These are phyloP conservation scores for Musca domestica DNA, from an alignment of 1,140 invertebrate species.

Conservation along the genomic window DNA sequence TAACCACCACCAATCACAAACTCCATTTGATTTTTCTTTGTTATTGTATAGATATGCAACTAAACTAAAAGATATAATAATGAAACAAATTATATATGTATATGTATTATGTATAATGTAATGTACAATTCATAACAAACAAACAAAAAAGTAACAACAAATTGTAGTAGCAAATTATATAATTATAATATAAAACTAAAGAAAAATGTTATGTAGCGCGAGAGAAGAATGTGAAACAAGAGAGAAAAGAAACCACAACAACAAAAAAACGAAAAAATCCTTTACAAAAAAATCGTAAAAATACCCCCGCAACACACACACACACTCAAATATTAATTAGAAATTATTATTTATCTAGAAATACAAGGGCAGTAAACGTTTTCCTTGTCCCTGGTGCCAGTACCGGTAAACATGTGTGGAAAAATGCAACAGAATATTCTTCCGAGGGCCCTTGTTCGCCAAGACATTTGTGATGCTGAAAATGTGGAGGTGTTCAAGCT, in stretches of 20 bases:
- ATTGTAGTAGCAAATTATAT: constrained; percentile 30
- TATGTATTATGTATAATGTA: constrained; percentile 51
- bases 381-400: neutral
- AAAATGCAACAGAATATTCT: neutral
- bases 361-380: constrained; percentile 14
- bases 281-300: constrained; percentile 49
- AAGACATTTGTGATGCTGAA: constrained; percentile 52
- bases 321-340: constrained; percentile 17
- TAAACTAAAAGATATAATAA: constrained; percentile 43
- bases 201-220: constrained; percentile 18
- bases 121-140: constrained; percentile 41
- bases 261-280: constrained; percentile 52
- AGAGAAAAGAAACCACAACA: constrained; percentile 22
- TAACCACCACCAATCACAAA: neutral
- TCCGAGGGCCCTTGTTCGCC: constrained; percentile 35
- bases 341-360: constrained; percentile 15
- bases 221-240: constrained; percentile 19
- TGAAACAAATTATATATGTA: constrained; percentile 47
- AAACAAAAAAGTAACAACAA: constrained; percentile 28
- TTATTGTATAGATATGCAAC: constrained; percentile 30
- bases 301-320: constrained; percentile 13
- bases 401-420: neutral
- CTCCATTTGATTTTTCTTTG: neutral
- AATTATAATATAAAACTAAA: constrained; percentile 20
- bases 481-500: constrained; percentile 47